Evolutionary conservation across 2,113 vertebrate species (phyloP).

Genomic region (Oreotragus oreotragus): DNA sequence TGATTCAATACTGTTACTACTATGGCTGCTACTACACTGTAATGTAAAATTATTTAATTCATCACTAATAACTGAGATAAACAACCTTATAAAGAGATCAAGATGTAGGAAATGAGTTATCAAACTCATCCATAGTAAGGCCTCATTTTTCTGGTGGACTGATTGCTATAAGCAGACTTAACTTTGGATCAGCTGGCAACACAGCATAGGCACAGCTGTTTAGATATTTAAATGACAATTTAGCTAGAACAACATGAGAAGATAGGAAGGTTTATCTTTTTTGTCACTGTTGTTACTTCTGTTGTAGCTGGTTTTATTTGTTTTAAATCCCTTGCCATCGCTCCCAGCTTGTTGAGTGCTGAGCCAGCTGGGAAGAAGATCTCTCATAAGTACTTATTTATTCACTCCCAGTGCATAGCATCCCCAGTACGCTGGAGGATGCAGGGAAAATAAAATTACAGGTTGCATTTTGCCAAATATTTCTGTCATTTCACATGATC

Average conservation of each 20-base stretch:
- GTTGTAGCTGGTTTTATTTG: not conserved
- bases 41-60: not conserved
- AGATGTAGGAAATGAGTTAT: not conserved
- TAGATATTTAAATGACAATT: conserved; percentile 13
- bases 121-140: not conserved
- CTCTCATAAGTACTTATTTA: not conserved
- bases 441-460: conserved; percentile 46
- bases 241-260: not conserved
- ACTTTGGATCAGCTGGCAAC: not conserved
- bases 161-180: not conserved
- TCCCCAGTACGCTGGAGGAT: not conserved
- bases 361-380: not conserved
- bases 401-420: not conserved
- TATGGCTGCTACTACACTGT: not conserved
- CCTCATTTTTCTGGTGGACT: not conserved
- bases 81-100: not conserved
- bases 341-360: not conserved
- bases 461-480: conserved; percentile 33
- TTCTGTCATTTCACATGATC: not conserved
- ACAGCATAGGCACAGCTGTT: not conserved
- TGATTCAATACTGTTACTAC: not conserved
- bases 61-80: not conserved
- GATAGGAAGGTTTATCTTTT: not conserved
- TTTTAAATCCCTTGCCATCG: not conserved
- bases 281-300: not conserved